These are phyloP conservation scores for Bombyx mandarina DNA, from an alignment of 1,140 invertebrate species.

Conservation along the genomic window DNA sequence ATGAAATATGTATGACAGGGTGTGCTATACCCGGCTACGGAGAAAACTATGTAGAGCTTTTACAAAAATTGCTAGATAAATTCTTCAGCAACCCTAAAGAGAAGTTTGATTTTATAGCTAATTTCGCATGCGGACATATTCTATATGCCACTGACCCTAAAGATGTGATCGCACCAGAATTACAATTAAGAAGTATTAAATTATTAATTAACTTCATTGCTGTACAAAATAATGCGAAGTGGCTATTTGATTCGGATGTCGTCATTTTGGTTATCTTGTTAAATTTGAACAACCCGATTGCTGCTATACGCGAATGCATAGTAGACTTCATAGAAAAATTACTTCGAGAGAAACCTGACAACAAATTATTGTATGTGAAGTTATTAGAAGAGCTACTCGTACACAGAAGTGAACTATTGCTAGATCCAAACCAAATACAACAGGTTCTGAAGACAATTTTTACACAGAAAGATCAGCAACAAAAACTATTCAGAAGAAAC, in stretches of 20 bases:
- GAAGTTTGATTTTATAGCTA: slow-evolving; percentile 68
- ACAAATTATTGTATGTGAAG: slow-evolving; percentile 38
- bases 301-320: slow-evolving; percentile 50
- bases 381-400: slow-evolving; percentile 38
- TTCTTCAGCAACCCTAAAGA: slow-evolving; percentile 53
- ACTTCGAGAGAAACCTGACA: slow-evolving; percentile 30
- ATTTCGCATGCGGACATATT: slow-evolving; percentile 63
- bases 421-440: slow-evolving; percentile 75
- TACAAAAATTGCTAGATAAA: slow-evolving; percentile 51
- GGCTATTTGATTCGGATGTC: slow-evolving; percentile 60
- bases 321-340: slow-evolving; percentile 49
- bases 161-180: slow-evolving; percentile 50
- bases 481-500: slow-evolving; percentile 49
- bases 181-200: slow-evolving; percentile 53
- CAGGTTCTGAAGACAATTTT: slow-evolving; percentile 55
- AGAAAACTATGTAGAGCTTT: slow-evolving; percentile 42
- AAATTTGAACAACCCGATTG: slow-evolving; percentile 53
- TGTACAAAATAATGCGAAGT: slow-evolving; percentile 32
- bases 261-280: slow-evolving; percentile 59
- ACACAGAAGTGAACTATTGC: slow-evolving; percentile 70
- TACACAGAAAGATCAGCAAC: slow-evolving; percentile 26
- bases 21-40: slow-evolving; percentile 42
- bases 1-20: slow-evolving; percentile 54
- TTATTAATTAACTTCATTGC: slow-evolving; percentile 40
- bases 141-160: slow-evolving; percentile 41